Percentiles rank a stretch among this genome's conserved stretches.
These are phyloP conservation scores for Hipparchia sbordonii DNA, from an alignment of 2,888 invertebrate species.

Conservation along the genomic window DNA sequence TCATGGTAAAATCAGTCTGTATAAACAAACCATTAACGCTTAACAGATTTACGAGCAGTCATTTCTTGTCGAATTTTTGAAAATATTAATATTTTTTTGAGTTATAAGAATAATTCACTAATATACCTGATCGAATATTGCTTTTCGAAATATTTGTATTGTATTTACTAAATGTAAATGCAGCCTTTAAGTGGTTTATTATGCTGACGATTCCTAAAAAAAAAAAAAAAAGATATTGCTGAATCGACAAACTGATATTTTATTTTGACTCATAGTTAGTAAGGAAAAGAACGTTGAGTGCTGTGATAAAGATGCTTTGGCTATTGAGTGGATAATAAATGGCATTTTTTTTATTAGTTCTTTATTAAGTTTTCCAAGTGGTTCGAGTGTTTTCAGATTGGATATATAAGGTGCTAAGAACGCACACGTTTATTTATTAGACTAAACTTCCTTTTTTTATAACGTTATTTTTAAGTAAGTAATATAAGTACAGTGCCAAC, in stretches of 20 bases:
- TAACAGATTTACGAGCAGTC: too few relatives aligned
- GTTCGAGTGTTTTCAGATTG: conserved; percentile 31
- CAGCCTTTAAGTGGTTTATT: background rate
- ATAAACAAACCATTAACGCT: background rate
- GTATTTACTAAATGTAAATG: background rate
- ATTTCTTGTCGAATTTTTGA: too few relatives aligned
- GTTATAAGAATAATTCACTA: too few relatives aligned
- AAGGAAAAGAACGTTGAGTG: conserved; percentile 64
- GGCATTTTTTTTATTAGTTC: conserved; percentile 26
- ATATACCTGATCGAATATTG: too few relatives aligned
- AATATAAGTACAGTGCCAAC: conserved; percentile 50
- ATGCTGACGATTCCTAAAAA: background rate
- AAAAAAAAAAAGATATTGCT: background rate
- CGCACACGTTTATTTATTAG: conserved; percentile 33
- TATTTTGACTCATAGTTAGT: conserved; percentile 54
- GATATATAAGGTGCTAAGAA: conserved; percentile 38
- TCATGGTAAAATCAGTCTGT: background rate
- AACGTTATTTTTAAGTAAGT: conserved; percentile 8
- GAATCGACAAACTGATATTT: conserved; percentile 17
- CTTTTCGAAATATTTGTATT: too few relatives aligned
- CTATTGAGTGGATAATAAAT: conserved; percentile 49
- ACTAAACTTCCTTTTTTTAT: conserved; percentile 8
- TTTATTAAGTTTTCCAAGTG: conserved; percentile 6
- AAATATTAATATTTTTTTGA: too few relatives aligned
- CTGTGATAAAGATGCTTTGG: conserved; percentile 74